A percentile compares a stretch with the other conserved stretches of the same genome.
Evolutionary conservation across 2,113 vertebrate genomes (phyloP).

Genomic region (Trachemys scripta): DNA sequence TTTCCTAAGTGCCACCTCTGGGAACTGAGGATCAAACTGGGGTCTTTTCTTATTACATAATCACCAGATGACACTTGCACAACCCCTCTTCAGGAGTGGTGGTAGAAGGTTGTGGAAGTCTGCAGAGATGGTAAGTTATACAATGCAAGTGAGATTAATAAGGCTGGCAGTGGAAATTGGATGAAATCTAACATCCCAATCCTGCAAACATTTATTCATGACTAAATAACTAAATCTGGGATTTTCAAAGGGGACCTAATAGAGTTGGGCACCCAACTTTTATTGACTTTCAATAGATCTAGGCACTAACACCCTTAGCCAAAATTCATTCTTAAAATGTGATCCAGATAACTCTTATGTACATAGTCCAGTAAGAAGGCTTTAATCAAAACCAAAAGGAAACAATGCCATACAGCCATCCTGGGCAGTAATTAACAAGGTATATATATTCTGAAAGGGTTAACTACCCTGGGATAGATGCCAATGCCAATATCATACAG

Average conservation of each 20-base stretch:
- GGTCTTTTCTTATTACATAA: not conserved
- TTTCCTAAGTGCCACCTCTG: not conserved
- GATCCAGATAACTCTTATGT: not conserved
- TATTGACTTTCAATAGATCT: not conserved
- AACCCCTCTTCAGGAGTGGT: not conserved
- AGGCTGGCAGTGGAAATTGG: not conserved
- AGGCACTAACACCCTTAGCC: not conserved
- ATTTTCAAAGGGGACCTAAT: not conserved
- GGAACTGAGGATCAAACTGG: not conserved
- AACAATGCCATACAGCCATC: not conserved
- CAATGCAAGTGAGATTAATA: not conserved
- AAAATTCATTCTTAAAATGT: not conserved
- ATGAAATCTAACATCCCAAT: not conserved
- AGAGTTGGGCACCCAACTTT: not conserved
- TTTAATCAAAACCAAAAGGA: not conserved
- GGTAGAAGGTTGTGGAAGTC: not conserved
- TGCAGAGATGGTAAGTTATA: not conserved
- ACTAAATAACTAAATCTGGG: not conserved
- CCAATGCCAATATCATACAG: conserved; percentile 13
- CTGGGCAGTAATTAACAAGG: conserved; percentile 15
- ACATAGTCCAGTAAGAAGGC: not conserved
- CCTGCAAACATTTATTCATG: not conserved
- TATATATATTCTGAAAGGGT: conserved; percentile 20
- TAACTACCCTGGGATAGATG: conserved; percentile 5
- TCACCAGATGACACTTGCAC: not conserved